A percentile compares a stretch with the other conserved stretches of the same genome.
Evolutionary conservation across 2,797 vertebrate genomes (phyloP).

Genomic region (Valencia hispanica): DNA sequence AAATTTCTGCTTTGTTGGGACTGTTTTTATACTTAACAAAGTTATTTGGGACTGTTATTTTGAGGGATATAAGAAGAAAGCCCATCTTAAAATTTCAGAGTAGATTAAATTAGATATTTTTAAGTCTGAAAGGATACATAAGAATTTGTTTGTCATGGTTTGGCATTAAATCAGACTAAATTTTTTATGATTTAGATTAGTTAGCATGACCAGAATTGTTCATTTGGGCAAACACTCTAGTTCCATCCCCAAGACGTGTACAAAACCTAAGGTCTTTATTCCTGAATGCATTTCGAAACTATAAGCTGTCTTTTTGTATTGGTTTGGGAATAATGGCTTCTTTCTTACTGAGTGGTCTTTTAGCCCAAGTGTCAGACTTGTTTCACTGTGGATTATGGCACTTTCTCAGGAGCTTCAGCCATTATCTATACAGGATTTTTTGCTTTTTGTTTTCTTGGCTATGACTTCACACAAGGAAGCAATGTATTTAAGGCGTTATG

Average conservation of each 20-base stretch:
- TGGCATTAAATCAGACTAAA: too few species aligned
- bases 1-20: too few species aligned
- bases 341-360: neutral
- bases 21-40: too few species aligned
- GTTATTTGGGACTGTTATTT: too few species aligned
- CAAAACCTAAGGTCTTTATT: neutral
- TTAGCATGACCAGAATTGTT: too few species aligned
- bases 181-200: too few species aligned
- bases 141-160: too few species aligned
- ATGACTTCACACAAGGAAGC: neutral
- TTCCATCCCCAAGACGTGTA: neutral
- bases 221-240: too few species aligned
- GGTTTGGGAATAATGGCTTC: neutral
- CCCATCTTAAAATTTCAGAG: too few species aligned
- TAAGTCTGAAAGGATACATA: too few species aligned
- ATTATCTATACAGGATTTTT: neutral
- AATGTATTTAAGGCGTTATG: neutral
- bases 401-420: neutral
- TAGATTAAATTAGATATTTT: too few species aligned
- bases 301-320: neutral
- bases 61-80: too few species aligned
- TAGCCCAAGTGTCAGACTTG: neutral
- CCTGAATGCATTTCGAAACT: neutral
- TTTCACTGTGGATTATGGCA: neutral
- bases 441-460: neutral